A percentile compares a stretch with the other conserved stretches of the same genome.
Conservation (phyloP, 2,797 vertebrate species). For the Pitangus sulphuratus region DNA sequence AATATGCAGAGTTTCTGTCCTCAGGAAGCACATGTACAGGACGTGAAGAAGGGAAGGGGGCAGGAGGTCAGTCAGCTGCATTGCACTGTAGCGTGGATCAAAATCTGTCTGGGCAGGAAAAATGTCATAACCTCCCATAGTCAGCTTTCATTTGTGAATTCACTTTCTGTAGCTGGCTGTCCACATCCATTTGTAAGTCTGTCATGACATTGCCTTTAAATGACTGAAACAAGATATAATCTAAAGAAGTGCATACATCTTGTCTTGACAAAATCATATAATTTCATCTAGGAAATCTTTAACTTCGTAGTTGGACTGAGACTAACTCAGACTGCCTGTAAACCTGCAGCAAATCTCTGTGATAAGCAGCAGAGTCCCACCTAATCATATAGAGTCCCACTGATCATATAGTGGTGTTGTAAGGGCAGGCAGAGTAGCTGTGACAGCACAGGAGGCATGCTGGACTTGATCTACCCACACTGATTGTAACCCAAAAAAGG, state of each 20-base stretch:
- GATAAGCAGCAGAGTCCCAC: neutral
- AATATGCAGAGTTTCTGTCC: neutral
- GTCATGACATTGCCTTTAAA: neutral
- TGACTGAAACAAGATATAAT: neutral
- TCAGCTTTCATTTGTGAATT: neutral
- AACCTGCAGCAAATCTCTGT: neutral
- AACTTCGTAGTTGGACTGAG: neutral
- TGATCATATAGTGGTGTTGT: neutral
- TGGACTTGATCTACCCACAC: fast-evolving
- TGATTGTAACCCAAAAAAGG: neutral
- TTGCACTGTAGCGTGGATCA: neutral
- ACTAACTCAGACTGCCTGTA: neutral
- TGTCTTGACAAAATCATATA: neutral
- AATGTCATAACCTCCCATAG: neutral
- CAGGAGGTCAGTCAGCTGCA: neutral
- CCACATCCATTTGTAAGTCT: neutral
- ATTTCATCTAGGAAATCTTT: neutral
- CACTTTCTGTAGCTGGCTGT: neutral
- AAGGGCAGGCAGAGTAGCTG: neutral
- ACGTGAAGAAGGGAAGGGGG: neutral
- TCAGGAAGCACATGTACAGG: neutral
- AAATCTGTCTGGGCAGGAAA: neutral
- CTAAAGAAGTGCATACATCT: neutral
- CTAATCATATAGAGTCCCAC: neutral
- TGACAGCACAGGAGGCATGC: neutral